These are phyloP conservation scores for Pipistrellus pipistrellus DNA, from an alignment of 2,797 vertebrate species.

Conservation along the genomic window DNA sequence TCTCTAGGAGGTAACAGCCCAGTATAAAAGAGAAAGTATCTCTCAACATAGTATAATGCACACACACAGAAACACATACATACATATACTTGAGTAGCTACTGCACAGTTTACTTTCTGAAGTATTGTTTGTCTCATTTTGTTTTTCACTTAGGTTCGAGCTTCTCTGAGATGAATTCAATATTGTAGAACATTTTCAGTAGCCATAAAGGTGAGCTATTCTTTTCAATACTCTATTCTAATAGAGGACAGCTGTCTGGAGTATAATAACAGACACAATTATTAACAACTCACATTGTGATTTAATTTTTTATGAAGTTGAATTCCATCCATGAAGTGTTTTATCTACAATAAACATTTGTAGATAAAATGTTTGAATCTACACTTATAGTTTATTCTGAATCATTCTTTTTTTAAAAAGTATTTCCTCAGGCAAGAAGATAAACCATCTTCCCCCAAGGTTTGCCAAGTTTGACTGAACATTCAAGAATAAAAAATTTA, in stretches of 20 bases:
- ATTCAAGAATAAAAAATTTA: conserved; percentile 7
- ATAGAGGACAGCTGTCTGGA: neutral
- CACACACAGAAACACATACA: neutral
- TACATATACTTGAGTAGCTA: neutral
- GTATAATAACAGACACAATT: neutral
- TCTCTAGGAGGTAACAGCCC: neutral
- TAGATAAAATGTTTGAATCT: too few species aligned
- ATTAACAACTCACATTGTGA: neutral
- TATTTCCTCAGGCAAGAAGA: conserved; percentile 33
- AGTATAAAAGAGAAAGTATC: neutral
- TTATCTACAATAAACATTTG: neutral
- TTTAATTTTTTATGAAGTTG: neutral
- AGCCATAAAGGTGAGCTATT: neutral
- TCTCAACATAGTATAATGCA: neutral
- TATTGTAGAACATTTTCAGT: neutral
- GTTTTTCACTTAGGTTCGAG: neutral
- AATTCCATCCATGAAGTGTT: neutral
- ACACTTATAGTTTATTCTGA: neutral
- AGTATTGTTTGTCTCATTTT: neutral
- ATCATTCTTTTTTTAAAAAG: neutral
- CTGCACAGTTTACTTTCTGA: neutral
- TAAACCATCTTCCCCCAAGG: neutral
- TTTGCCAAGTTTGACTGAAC: neutral
- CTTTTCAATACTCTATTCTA: conserved; percentile 4
- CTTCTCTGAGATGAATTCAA: neutral